These are phyloP conservation scores for Agriopis marginaria DNA, from an alignment of 2,888 invertebrate genomes.

Conservation along the genomic window DNA sequence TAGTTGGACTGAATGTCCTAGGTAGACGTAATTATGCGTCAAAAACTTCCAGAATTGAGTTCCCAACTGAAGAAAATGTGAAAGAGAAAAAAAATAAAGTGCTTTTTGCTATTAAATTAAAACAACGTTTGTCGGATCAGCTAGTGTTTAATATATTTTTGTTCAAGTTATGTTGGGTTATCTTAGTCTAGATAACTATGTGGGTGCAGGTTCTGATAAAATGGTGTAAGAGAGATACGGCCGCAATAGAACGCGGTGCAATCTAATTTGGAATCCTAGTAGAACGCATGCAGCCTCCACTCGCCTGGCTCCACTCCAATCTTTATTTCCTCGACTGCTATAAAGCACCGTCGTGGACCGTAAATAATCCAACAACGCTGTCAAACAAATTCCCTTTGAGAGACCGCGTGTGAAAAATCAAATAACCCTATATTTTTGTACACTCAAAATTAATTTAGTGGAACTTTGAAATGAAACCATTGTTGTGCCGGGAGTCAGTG, in stretches of 20 bases:
- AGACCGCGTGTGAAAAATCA: constrained; percentile 59
- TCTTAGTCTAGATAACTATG: background rate
- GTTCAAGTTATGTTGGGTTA: background rate
- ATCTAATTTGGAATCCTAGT: constrained; percentile 65
- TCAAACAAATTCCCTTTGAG: constrained; percentile 66
- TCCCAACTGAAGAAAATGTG: too few relatives aligned
- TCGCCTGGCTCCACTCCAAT: constrained; percentile 69
- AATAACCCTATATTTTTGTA: constrained; percentile 51
- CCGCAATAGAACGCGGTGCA: constrained; percentile 44
- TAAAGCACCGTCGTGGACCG: constrained; percentile 60
- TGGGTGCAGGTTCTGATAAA: constrained; percentile 8
- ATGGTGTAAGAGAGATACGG: constrained; percentile 20
- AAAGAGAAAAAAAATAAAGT: too few relatives aligned
- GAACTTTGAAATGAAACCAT: constrained; percentile 45
- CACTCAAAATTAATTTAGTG: constrained; percentile 42
- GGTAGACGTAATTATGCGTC: too few relatives aligned
- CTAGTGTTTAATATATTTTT: background rate
- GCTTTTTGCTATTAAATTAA: too few relatives aligned
- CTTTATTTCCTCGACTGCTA: constrained; percentile 64
- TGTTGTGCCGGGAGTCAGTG: constrained; percentile 35
- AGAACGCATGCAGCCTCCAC: constrained; percentile 56
- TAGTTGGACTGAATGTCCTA: too few relatives aligned
- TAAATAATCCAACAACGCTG: constrained; percentile 66
- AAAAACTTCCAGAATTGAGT: too few relatives aligned
- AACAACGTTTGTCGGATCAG: too few relatives aligned